phyloP scores from a whole-genome alignment of 64 coral and sea anemone genomes.

The Anthopleura sola region DNA sequence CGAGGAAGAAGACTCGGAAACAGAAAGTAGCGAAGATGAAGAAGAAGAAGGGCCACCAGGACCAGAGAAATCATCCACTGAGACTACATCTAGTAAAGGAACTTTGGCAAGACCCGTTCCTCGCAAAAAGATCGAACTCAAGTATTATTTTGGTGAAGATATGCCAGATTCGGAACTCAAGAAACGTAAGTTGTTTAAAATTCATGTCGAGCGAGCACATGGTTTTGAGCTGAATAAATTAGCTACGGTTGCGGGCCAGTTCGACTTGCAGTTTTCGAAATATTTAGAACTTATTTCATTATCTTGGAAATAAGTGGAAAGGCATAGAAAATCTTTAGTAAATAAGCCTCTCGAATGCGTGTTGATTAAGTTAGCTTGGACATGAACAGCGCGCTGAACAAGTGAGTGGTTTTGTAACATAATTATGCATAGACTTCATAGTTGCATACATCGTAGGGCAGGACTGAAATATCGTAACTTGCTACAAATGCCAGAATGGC shows the following conservation, averaged over 20 bases:
- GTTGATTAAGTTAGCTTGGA: neutral
- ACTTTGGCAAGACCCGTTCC: constrained; percentile 66
- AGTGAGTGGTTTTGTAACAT: neutral
- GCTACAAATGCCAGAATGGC: neutral
- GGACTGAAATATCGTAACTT: constrained; percentile 34
- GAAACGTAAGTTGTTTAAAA: constrained; percentile 85
- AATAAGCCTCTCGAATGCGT: neutral
- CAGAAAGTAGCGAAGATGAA: constrained; percentile 74
- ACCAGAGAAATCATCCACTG: neutral
- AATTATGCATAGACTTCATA: constrained; percentile 6
- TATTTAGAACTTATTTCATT: neutral
- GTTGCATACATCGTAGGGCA: constrained; percentile 59
- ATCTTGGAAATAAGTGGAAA: neutral
- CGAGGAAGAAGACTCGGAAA: constrained; percentile 55
- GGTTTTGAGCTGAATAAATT: constrained; percentile 25
- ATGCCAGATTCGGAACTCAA: constrained; percentile 84
- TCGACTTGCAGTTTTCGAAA: neutral
- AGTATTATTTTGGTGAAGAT: constrained; percentile 97
- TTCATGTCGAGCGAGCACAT: constrained; percentile 66
- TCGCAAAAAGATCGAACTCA: constrained; percentile 92
- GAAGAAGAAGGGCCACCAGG: constrained; percentile 36
- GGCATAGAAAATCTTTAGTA: neutral
- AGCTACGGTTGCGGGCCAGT: neutral
- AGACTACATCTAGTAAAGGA: constrained; percentile 43
- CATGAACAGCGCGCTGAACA: neutral